Percentiles rank a stretch among this genome's conserved stretches.
These are phyloP conservation scores for Metopolophium dirhodum DNA, from an alignment of 1,140 invertebrate genomes.

Conservation along the genomic window DNA sequence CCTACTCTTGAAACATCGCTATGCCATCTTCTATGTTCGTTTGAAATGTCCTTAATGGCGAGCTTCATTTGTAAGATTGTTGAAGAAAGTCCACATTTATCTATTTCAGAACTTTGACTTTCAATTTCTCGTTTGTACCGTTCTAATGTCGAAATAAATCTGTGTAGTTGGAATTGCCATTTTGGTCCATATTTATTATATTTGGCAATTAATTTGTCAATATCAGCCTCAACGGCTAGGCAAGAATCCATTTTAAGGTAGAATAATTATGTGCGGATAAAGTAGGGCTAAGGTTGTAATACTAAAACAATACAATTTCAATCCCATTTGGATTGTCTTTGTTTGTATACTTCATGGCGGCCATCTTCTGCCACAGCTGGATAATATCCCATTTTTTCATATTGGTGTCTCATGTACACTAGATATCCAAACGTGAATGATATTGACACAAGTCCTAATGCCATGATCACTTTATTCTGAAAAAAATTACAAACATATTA, in stretches of 20 bases:
- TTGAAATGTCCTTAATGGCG: slow-evolving; percentile 76
- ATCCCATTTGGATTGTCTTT: slow-evolving; percentile 82
- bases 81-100: slow-evolving; percentile 40
- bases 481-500: slow-evolving; percentile 62
- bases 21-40: slow-evolving; percentile 81
- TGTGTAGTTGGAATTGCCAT: slow-evolving; percentile 49
- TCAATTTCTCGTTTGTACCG: slow-evolving; percentile 39
- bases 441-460: slow-evolving; percentile 73
- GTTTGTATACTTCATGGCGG: slow-evolving; percentile 71
- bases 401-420: slow-evolving; percentile 79
- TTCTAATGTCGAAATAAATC: slow-evolving; percentile 48
- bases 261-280: too few relatives aligned
- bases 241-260: slow-evolving; percentile 81
- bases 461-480: slow-evolving; percentile 83
- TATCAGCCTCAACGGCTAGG: slow-evolving; percentile 88
- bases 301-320: slow-evolving; percentile 23
- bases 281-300: slow-evolving; percentile 49
- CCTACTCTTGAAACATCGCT: slow-evolving; percentile 95
- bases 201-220: slow-evolving; percentile 87
- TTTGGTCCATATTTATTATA: slow-evolving; percentile 67
- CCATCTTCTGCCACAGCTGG: slow-evolving; percentile 77
- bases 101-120: slow-evolving; percentile 42
- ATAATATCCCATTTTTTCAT: slow-evolving; percentile 79
- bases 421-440: slow-evolving; percentile 73
- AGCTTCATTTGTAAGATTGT: slow-evolving; percentile 69